Base-by-base conservation (phyloP, 2,888 invertebrate species). In the Epinotia nisella region DNA sequence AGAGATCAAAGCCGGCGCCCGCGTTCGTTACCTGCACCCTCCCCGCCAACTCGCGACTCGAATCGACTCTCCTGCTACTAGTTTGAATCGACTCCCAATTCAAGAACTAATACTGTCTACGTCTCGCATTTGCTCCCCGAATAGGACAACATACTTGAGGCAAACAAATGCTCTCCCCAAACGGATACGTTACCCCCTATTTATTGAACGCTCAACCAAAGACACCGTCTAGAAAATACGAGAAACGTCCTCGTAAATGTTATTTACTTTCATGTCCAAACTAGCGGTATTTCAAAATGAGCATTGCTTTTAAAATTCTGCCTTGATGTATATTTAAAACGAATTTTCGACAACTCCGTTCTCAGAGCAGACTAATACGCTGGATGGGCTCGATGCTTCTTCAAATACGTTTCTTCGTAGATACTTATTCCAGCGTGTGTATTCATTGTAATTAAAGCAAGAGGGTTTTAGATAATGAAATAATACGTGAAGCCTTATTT, bases 1-100 rank as follows among this genome's bases (percentile, higher is more conserved):
- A 76, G 80, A 87, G 89, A 89, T 90, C 90, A 91, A 90, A 91
- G 90, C 84, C 82, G 79, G 80, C 80, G 76, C 77, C 74, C 78
- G 77, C 77, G 78, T 82, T 87, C 87, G 85, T 86, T 86, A 87
- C 83, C 79, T 79, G 76, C 58, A 58, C 71, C 76, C 49, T 7
- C 72, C 79, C 79, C 80, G 79, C 76, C 72, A 71, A 75, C 75
- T 70, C 59, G 60, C 65, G 29, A 58, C 58, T 19, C 62, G 49
- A 49, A 49, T 58, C 69, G 72, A 55, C 55, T 72, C 35, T 5
- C n/a, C 10, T 29, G 29, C 29, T 58, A 9, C n/a, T 10, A 17
- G 13, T 71, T 58, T 21, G 24, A 24, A 60, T 41, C 24, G 59
- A 68, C 45, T 49, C 24, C 59, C 10, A 39, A 68, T 29, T 64